These are phyloP conservation scores for Eueremaeus valkanovi DNA, from an alignment of 2,888 invertebrate species.

Conservation along the genomic window DNA sequence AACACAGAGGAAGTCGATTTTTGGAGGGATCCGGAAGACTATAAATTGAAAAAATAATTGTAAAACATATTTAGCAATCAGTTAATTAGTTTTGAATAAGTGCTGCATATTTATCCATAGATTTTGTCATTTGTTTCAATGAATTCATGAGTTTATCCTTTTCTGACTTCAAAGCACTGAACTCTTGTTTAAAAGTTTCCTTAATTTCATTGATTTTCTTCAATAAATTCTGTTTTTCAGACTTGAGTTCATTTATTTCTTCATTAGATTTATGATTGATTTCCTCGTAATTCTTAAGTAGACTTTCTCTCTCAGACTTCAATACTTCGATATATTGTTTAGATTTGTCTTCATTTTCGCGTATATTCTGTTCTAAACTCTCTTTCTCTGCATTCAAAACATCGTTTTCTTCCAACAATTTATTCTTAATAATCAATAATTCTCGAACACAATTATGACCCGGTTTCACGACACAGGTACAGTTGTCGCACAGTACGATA, in stretches of 20 bases:
- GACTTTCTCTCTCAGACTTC: neutral
- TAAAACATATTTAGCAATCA: neutral
- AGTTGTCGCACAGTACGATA: neutral
- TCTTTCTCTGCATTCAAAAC: neutral
- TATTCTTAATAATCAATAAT: neutral
- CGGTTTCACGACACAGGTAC: neutral
- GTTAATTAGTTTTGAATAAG: too few species aligned
- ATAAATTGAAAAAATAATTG: neutral
- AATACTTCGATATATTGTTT: neutral
- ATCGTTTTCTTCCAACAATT: neutral
- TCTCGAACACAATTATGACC: neutral
- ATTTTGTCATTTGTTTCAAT: neutral
- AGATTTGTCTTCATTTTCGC: neutral
- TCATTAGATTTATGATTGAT: neutral
- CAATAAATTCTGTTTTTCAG: neutral
- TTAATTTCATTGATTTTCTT: too few species aligned
- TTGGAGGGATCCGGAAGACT: too few species aligned
- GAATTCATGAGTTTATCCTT: too few species aligned
- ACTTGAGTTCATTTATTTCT: neutral
- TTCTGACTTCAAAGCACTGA: too few species aligned
- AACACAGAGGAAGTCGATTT: too few species aligned
- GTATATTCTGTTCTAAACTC: neutral
- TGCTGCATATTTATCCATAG: neutral
- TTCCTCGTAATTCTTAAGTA: neutral
- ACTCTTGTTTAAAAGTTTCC: too few species aligned